Percentiles rank a stretch among this genome's conserved stretches.
phyloP scores from a whole-genome alignment of 2,888 invertebrate genomes.

The Lycia hirtaria region DNA sequence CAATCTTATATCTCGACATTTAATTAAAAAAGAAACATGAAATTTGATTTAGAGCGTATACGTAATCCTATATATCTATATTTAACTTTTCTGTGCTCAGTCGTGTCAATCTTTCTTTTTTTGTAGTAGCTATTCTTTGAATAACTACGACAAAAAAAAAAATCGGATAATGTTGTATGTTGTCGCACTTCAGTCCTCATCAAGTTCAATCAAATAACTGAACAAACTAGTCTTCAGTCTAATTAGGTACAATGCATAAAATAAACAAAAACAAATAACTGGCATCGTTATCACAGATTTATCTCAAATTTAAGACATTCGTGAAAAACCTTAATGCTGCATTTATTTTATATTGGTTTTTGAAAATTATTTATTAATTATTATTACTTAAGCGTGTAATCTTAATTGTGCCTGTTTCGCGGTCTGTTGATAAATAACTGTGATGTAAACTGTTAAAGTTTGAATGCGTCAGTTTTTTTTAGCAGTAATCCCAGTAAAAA shows the following conservation, averaged over 20 bases:
- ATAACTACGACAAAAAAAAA: too few relatives aligned
- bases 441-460: not conserved
- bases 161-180: too few relatives aligned
- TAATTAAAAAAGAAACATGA: too few relatives aligned
- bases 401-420: slow-evolving; percentile 21
- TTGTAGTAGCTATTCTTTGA: too few relatives aligned
- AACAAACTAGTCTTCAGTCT: not conserved
- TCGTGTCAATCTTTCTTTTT: too few relatives aligned
- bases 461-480: too few relatives aligned
- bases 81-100: too few relatives aligned
- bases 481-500: too few relatives aligned
- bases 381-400: slow-evolving; percentile 21
- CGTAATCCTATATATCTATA: too few relatives aligned
- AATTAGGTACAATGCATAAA: slow-evolving; percentile 20
- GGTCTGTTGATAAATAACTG: slow-evolving; percentile 10
- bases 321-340: slow-evolving; percentile 17
- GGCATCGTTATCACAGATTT: slow-evolving; percentile 26
- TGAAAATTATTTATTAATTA: slow-evolving; percentile 16
- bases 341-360: slow-evolving; percentile 28
- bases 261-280: not conserved
- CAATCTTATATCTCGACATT: too few relatives aligned
- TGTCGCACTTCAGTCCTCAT: not conserved
- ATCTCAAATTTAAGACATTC: slow-evolving; percentile 27
- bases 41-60: too few relatives aligned
- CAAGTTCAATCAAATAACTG: not conserved